Base-by-base conservation (phyloP, 2,888 invertebrate genomes). In the Diarsia brunnea region DNA sequence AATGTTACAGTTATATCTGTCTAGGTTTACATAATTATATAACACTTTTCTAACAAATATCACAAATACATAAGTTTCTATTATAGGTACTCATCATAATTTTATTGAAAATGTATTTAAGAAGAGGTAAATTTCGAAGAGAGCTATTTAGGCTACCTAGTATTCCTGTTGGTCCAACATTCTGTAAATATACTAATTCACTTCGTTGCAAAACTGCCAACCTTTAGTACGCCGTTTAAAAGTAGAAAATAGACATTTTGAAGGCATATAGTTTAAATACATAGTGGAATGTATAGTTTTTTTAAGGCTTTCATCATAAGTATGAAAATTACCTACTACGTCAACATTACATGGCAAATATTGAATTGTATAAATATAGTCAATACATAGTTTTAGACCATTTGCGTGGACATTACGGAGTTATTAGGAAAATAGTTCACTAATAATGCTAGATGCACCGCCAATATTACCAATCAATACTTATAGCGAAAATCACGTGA, bases 291-390 rank as follows among this genome's bases (percentile, higher is more conserved):
- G 96, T 96, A 94, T 92, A 95, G 92, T 93, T 90, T 86, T 88
- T 86, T 88, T 92, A 96, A 96, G 95, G 96, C 95, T 93, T 93
- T 92, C 88, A 89, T 96, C 95, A 95, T 96, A 96, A 96, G 95
- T 94, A 91, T 91, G 90, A 94, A 91, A 91, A 92, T 91, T 89
- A 90, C 85, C 88, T 90, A 87, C 79, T 85, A 85, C 75, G 66
- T 83, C 79, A 84, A 84, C 76, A 79, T 81, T 75, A 81, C 71
- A 82, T 86, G 84, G 75, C 80, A 84, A 85, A 87, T 81, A 86
- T 85, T 84, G 73, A 84, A 86, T 82, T 81, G 79, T 87, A 84
- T 82, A 87, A 81, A 87, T 31, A 68, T 84, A 67, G 38, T 77
- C 60, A 58, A 82, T 65, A 69, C 45, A 78, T 82, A 84, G n/a